A percentile compares a stretch with the other conserved stretches of the same genome.
Evolutionary conservation across 1,140 invertebrate genomes (phyloP).

Genomic region (Heliconius hermathena): DNA sequence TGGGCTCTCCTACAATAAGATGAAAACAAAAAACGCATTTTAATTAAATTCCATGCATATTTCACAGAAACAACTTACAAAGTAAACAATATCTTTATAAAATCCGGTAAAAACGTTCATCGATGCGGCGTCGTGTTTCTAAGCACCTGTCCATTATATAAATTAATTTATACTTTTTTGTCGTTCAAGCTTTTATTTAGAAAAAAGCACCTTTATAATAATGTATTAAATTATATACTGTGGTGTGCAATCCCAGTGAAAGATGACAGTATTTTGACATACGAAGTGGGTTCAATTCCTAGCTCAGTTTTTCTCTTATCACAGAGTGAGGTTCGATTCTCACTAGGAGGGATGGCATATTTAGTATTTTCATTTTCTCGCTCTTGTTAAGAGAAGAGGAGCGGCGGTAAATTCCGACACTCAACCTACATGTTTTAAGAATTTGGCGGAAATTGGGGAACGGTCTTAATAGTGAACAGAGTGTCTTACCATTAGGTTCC

Average conservation of each 20-base stretch:
- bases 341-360: too few relatives aligned
- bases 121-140: constrained; percentile 3
- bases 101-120: not conserved
- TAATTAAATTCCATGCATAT: not conserved
- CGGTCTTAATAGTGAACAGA: too few relatives aligned
- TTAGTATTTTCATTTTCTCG: too few relatives aligned
- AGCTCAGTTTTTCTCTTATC: too few relatives aligned
- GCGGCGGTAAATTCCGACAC: too few relatives aligned
- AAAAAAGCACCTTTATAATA: not conserved
- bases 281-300: not conserved
- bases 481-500: too few relatives aligned
- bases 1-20: too few relatives aligned
- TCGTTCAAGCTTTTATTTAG: not conserved
- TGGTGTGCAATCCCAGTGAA: not conserved
- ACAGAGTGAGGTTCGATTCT: too few relatives aligned
- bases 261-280: not conserved
- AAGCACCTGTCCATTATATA: constrained; percentile 8
- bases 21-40: not conserved
- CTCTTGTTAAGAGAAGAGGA: too few relatives aligned
- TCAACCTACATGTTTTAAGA: too few relatives aligned
- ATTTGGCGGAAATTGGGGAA: too few relatives aligned
- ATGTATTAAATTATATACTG: not conserved
- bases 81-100: constrained; percentile 1
- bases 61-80: not conserved
- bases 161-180: constrained; percentile 13